Percentiles rank a stretch among this genome's conserved stretches.
Evolutionary conservation across 2,888 invertebrate genomes (phyloP).

Genomic region (Capitulum mitella): DNA sequence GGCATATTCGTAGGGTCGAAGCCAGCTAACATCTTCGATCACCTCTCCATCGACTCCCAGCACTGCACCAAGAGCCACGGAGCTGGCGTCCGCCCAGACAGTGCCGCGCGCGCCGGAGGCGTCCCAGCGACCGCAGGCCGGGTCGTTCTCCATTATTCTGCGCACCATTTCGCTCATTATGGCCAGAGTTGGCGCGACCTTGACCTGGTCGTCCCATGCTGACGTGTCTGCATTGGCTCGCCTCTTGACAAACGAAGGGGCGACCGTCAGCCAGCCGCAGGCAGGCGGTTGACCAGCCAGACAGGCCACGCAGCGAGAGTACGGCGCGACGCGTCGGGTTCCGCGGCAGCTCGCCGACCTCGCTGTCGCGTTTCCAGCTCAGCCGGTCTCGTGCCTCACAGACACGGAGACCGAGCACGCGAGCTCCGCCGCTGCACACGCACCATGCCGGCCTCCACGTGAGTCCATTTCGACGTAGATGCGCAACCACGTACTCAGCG

Average conservation of each 20-base stretch:
- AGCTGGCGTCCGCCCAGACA: constrained; percentile 25
- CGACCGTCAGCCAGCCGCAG: neutral
- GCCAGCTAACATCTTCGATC: constrained; percentile 23
- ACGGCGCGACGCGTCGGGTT: neutral
- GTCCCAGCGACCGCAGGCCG: constrained; percentile 27
- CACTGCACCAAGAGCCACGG: constrained; percentile 5
- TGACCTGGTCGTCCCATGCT: constrained; percentile 1
- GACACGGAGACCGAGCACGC: neutral
- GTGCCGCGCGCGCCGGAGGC: constrained; percentile 11
- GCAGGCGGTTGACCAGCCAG: neutral
- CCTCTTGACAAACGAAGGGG: neutral
- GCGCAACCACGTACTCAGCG: neutral
- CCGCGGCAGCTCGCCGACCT: neutral
- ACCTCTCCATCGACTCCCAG: constrained; percentile 26
- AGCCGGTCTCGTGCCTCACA: neutral
- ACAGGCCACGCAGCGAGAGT: neutral
- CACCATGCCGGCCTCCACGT: neutral
- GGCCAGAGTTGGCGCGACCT: neutral
- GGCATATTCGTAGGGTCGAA: constrained; percentile 1
- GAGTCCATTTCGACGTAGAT: neutral
- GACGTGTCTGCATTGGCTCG: neutral
- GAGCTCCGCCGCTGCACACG: neutral
- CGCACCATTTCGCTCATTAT: constrained; percentile 19
- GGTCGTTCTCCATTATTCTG: constrained; percentile 17
- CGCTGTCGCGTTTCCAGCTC: neutral